Evolutionary conservation across 2,797 vertebrate genomes (phyloP).

Genomic region (Leptodon cayanensis): DNA sequence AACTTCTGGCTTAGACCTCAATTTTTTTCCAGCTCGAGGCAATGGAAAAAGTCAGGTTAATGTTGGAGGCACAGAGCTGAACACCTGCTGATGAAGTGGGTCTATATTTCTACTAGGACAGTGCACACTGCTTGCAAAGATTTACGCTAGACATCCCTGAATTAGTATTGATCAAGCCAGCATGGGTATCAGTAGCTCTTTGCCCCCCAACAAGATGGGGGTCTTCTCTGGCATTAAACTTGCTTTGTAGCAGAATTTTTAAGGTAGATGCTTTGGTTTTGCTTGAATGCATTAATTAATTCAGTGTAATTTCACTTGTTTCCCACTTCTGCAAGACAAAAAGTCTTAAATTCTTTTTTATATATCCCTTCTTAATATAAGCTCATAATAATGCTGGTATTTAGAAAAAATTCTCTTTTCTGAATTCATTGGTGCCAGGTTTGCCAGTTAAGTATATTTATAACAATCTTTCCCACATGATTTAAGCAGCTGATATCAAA

Average conservation of each 20-base stretch:
- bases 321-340: not conserved
- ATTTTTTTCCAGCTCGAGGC: not conserved
- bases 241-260: not conserved
- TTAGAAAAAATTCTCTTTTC: not conserved
- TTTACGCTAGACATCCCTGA: not conserved
- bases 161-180: not conserved
- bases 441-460: not conserved
- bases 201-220: rapidly evolving
- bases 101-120: not conserved
- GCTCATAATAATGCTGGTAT: not conserved
- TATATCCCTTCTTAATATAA: not conserved
- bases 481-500: slow-evolving; percentile 9
- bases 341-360: not conserved
- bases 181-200: not conserved
- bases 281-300: not conserved
- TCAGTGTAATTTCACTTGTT: not conserved
- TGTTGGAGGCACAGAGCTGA: not conserved
- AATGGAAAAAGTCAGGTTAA: not conserved
- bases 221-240: not conserved
- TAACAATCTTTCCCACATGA: not conserved
- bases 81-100: not conserved
- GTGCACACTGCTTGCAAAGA: not conserved
- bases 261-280: not conserved
- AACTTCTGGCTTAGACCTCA: not conserved
- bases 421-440: not conserved